Conservation (phyloP, 2,888 invertebrate genomes). For the Ametastegia equiseti region DNA sequence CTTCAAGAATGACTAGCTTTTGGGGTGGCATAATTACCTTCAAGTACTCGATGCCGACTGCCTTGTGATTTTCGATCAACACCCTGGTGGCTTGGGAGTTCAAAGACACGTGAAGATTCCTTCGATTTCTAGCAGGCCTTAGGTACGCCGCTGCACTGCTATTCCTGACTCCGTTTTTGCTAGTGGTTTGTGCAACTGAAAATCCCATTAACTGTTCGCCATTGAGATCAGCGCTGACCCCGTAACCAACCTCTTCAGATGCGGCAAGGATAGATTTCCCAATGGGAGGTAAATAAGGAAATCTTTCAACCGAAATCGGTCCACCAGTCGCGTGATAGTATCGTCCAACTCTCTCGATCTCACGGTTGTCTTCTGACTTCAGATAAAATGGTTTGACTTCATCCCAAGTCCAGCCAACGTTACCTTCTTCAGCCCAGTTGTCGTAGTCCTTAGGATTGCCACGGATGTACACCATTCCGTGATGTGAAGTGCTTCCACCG, state of each 20-base stretch:
- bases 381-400: slow-evolving; percentile 75
- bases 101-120: slow-evolving; percentile 67
- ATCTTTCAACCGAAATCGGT: not conserved
- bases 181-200: not conserved
- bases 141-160: not conserved
- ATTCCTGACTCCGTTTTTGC: not conserved
- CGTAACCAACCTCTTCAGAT: slow-evolving; percentile 74
- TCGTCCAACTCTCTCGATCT: slow-evolving; percentile 80
- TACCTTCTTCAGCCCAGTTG: slow-evolving; percentile 85
- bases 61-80: not conserved
- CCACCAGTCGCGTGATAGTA: not conserved
- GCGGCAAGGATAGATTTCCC: not conserved
- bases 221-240: not conserved
- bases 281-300: not conserved
- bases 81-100: not conserved
- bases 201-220: not conserved
- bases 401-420: slow-evolving; percentile 87
- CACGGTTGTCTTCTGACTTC: slow-evolving; percentile 65
- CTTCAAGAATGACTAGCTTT: too few species aligned
- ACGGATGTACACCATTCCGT: slow-evolving; percentile 72
- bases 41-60: not conserved
- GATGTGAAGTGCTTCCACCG: slow-evolving; percentile 17
- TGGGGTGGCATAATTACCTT: slow-evolving; percentile 62
- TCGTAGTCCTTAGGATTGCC: slow-evolving; percentile 82
- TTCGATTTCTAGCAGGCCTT: not conserved